Percentiles rank a stretch among this genome's conserved stretches.
These are phyloP conservation scores for Phyllotreta striolata DNA, from an alignment of 2,888 invertebrate genomes.

Conservation along the genomic window DNA sequence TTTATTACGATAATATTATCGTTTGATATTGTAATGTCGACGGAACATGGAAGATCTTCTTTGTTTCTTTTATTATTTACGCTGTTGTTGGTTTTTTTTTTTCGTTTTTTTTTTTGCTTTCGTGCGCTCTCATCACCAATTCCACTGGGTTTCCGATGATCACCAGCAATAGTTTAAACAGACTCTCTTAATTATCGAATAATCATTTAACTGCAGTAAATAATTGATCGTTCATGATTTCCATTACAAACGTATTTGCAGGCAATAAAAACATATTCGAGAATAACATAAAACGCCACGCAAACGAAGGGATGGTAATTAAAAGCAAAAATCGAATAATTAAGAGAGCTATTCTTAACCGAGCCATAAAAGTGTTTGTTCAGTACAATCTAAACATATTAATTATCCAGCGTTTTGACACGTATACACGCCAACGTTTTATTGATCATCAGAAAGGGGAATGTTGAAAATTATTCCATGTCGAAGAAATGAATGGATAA, in stretches of 20 bases:
- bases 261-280: no score
- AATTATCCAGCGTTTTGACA: constrained; percentile 37
- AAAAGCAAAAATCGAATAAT: constrained; percentile 20
- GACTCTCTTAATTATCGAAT: no score
- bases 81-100: no score
- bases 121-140: no score
- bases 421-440: constrained; percentile 18
- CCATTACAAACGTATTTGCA: no score
- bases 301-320: constrained; percentile 18
- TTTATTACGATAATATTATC: constrained; percentile 21
- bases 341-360: constrained; percentile 21
- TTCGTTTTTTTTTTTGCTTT: constrained; percentile 1
- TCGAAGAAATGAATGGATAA: no score
- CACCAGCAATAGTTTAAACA: no score
- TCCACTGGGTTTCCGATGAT: no score
- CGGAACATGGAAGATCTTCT: constrained; percentile 3
- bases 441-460: constrained; percentile 13
- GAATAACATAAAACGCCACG: neutral
- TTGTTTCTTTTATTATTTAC: constrained; percentile 10
- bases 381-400: constrained; percentile 42
- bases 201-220: no score
- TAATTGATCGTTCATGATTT: no score
- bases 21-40: constrained; percentile 18
- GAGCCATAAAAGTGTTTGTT: constrained; percentile 33
- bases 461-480: no score